These are phyloP conservation scores for Pangasius sanitwongsei DNA, from an alignment of 2,797 vertebrate genomes.

Conservation along the genomic window DNA sequence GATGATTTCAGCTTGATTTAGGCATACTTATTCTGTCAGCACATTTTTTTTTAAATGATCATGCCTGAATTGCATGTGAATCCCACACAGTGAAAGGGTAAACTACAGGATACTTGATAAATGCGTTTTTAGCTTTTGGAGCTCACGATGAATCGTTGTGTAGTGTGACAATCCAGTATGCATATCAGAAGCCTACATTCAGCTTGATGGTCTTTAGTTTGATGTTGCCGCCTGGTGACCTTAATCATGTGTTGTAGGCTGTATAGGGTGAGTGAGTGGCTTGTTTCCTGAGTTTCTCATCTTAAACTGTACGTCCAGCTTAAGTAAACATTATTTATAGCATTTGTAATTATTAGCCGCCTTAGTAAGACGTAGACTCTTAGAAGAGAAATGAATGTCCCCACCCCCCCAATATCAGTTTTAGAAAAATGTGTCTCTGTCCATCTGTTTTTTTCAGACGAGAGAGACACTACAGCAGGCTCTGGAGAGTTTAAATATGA, in stretches of 20 bases:
- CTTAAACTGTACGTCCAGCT: neutral
- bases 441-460: slow-evolving; percentile 73
- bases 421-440: neutral
- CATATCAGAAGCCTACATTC: neutral
- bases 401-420: neutral
- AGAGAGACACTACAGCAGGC: slow-evolving; percentile 95
- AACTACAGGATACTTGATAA: neutral
- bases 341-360: neutral
- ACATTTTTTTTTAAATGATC: neutral
- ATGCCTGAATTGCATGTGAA: neutral
- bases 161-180: neutral
- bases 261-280: neutral
- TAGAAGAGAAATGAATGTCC: neutral
- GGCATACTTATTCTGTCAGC: neutral
- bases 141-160: neutral
- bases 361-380: neutral
- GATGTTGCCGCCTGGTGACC: neutral
- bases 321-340: neutral
- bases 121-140: neutral
- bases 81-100: neutral
- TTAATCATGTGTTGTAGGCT: neutral
- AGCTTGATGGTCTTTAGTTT: neutral
- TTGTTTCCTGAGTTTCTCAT: neutral
- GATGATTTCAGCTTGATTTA: neutral
- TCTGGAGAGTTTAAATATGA: slow-evolving; percentile 96